Evolutionary conservation across 2,888 invertebrate genomes (phyloP), one percentile per base, ranked within the genome.

Genomic region (Drosophila barbarae): DNA sequence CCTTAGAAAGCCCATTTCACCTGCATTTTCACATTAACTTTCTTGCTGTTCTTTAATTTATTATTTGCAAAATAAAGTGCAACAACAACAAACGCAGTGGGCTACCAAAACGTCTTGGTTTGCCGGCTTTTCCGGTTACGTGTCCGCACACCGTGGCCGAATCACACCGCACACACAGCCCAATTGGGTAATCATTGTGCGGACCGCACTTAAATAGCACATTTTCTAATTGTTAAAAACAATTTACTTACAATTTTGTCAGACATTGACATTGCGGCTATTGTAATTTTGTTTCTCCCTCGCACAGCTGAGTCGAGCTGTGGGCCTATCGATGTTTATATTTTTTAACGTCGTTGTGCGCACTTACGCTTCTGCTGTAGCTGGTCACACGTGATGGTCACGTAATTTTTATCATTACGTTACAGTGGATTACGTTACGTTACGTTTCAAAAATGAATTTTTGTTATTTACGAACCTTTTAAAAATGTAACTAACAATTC

Each of bases 211-310:
- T 10, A 9, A 32, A 28, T 10, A 3, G 3, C 32, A 36, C 15
- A 23, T 21, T 57, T 32, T 7, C 10, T 15, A 32, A 30, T 53
- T 65, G 30, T 60, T 71, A 63, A 59, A 26, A 60, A 58, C 39
- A 64, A 71, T 69, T 69, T 77, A 79, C 84, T 79, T 84, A 79
- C 79, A 79, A 79, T 79, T 84, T 81, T 77, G 66, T 84, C 84
- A 59, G 78, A 53, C 80, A 72, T 81, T 66, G 71, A 42, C 35
- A 68, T 68, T 59, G 63, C 70, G 71, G 69, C 53, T 67, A 69
- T 55, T 69, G 46, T 57, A 61, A 69, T 69, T 55, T 39, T 50
- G 49, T 67, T 34, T 51, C 58, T 67, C 51, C 15, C 57, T 52
- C 56, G 44, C 66, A 66, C 67, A 56, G 61, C 63, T 47, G 38